These are phyloP conservation scores for Castor canadensis DNA, from an alignment of 2,113 vertebrate genomes.

Conservation along the genomic window DNA sequence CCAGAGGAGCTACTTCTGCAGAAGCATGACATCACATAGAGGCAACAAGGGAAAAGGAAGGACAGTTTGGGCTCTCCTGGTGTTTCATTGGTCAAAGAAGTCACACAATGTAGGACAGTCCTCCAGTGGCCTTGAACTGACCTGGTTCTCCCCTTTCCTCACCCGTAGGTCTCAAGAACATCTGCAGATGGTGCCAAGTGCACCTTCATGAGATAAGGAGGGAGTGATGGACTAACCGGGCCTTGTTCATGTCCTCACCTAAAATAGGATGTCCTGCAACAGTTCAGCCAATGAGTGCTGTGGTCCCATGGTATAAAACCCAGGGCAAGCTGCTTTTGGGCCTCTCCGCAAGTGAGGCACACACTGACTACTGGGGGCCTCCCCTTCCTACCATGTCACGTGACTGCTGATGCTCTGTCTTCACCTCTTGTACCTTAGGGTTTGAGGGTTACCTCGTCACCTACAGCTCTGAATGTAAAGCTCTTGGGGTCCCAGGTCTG, in stretches of 20 bases:
- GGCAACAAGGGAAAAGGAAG: accelerated
- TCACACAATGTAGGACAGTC: accelerated
- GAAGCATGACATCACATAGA: accelerated
- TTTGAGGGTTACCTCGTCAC: neutral
- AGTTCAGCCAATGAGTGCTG: neutral
- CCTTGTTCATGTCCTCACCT: neutral
- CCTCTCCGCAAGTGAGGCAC: neutral
- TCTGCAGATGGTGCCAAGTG: neutral
- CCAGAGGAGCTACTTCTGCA: accelerated
- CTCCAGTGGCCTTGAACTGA: neutral
- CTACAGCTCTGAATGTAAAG: neutral
- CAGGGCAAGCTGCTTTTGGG: neutral
- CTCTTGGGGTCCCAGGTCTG: neutral
- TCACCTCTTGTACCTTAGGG: neutral
- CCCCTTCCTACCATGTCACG: neutral
- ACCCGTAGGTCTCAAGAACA: neutral
- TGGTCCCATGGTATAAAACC: neutral
- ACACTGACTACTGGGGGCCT: neutral
- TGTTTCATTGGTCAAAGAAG: neutral
- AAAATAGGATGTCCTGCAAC: neutral
- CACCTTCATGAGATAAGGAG: neutral
- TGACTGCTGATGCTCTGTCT: neutral
- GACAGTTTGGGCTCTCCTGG: neutral
- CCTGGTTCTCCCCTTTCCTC: neutral
- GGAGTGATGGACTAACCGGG: neutral